Evolutionary conservation across 1,140 invertebrate species (phyloP), one percentile per base, ranked within the genome.

Genomic region (Lysiphlebus fabarum): DNA sequence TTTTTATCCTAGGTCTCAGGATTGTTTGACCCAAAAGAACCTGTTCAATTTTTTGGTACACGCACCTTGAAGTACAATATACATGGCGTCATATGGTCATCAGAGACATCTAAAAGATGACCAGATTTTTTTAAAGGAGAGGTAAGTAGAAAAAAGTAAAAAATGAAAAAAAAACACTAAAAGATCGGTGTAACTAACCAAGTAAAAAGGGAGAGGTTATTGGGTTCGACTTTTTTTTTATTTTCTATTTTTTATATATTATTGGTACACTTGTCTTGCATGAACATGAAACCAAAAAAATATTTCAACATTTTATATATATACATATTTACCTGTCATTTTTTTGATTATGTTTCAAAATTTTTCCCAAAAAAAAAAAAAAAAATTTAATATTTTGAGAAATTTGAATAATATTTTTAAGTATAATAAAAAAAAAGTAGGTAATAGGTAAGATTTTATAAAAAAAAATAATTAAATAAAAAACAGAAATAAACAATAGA

Each of bases 1-100:
- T 40, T 40, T 36, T 33, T 51, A 51, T 33, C 38, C 33, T 37
- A 37, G 36, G 12, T 34, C 34, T 37, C 49, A 51, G 49, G 36
- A 38, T 36, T 37, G 9, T 12, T 40, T 7, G 49, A n/a, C 36
- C 38, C 49, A 51, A 51, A 51, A 38, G 49, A 51, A 51, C 49
- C 49, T 51, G 49, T 51, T 51, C 49, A 51, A 51, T 51, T 51
- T 51, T n/a, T 37, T 33, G 36, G 49, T 51, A 36, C n/a, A n/a
- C 36, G 36, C 38, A 40, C 38, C 49, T 51, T 37, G 49, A 51
- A 9, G 49, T 51, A 36, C 17, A 26, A 26, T 26, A 26, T 26
- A 26, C 17, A 26, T 26, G 17, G 17, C 17, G 17, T 26, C 17
- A 26, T 26, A 26, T 26, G 17, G 17, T 26, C 17, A 26, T 26